Evolutionary conservation across 2,888 invertebrate species (phyloP), one percentile per base, ranked within the genome.

Genomic region (Dryomyza anilis): DNA sequence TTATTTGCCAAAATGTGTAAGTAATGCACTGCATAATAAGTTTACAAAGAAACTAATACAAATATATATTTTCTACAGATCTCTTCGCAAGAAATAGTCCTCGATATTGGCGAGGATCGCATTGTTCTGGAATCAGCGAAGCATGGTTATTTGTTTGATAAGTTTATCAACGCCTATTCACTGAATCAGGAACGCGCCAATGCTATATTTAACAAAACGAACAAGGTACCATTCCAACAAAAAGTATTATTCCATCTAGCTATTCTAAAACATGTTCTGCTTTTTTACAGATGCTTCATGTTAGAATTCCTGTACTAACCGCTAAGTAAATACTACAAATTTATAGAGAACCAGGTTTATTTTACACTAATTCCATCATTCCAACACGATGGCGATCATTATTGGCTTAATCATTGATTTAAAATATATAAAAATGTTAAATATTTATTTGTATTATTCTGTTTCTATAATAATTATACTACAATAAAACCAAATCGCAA

Each of bases 51-150:
- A 27, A 45, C 4, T 46, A 6, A 16, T 19, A 59, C 14, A 12
- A 16, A 12, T 36, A 63, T 50, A 56, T 60, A 7, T 33, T 36
- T n/a, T 46, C 59, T 50, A 45, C 60, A 90, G 89, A 81, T 86
- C 65, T 86, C 87, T 61, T 78, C 87, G 0, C 86, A 86, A 71
- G 90, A 91, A 77, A 76, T 92, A 43, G 85, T 84, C 50, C 76
- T 93, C 63, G 89, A 91, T 79, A 83, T 92, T 27, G 90, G 91
- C n/a, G 90, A 91, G 77, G 92, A 93, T 81, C 86, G 93, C 65
- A 85, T 93, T 64, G 83, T 92, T 12, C 78, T 93, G 45, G 89
- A 90, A 73, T 87, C 87, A 0, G 85, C 85, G 66, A 87, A 86
- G 45, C 79, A 85, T 67, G 87, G 86, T 68, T 87, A 89, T 71